Conservation (phyloP, 2,113 vertebrate genomes). For the Trogon surrucura region DNA sequence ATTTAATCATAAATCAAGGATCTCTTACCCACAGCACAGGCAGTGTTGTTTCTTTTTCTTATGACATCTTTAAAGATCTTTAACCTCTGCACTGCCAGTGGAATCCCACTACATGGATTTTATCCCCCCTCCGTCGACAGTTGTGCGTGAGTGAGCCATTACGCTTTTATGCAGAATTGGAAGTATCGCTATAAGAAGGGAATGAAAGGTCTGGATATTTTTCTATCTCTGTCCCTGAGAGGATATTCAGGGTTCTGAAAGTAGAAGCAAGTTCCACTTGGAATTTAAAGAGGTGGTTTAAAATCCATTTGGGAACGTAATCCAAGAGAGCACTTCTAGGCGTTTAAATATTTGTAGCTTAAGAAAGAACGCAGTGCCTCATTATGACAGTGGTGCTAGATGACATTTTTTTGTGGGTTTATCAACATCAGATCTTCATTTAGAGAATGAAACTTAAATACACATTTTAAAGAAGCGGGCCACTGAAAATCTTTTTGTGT, state of each 20-base stretch:
- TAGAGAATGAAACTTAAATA: neutral
- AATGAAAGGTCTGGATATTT: neutral
- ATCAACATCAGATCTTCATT: neutral
- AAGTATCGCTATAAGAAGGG: neutral
- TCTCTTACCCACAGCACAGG: neutral
- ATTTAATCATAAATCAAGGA: constrained; percentile 26
- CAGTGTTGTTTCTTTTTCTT: neutral
- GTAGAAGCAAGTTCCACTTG: neutral
- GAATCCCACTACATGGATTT: neutral
- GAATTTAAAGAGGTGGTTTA: neutral
- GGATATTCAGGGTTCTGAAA: neutral
- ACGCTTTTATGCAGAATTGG: neutral
- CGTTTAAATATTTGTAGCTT: neutral
- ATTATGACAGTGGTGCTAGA: neutral
- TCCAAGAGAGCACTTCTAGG: neutral
- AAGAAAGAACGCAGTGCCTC: neutral
- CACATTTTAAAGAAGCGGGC: neutral
- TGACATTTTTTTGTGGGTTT: neutral
- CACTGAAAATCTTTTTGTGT: neutral
- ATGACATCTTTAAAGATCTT: neutral
- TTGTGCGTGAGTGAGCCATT: neutral
- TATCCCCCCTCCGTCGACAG: neutral
- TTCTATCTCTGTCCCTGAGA: neutral
- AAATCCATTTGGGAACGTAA: neutral
- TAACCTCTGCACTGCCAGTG: neutral